Base-by-base conservation (phyloP, 2,797 vertebrate genomes). In the Gymnodraco acuticeps region DNA sequence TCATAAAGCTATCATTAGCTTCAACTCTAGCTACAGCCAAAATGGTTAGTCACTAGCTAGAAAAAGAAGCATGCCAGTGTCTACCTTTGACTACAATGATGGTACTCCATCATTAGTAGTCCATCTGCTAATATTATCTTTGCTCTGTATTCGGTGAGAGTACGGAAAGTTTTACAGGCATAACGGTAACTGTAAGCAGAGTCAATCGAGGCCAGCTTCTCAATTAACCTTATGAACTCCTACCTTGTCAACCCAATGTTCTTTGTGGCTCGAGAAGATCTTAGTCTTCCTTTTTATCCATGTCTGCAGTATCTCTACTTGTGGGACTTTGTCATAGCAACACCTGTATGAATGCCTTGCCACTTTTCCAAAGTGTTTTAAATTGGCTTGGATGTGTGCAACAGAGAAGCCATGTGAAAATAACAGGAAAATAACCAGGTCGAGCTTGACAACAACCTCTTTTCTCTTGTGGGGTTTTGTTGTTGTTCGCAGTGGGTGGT, bases 401-500 rank as follows among this genome's bases (percentile, higher is more conserved):
- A 62, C 27, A 38, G 54, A 66, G 66, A 50, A 59, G 16, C 41
- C 46, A 73, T 65, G 20, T 20, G n/a, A 65, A 73, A 81, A 82
- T 12, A 75, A 65, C 60, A 45, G 51, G 27, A 73, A 77, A 78
- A 63, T 56, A 61, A 73, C 58, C 73, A 33, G 46, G 70, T 77
- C 64, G 70, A 15, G 72, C 31, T 75, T 60, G 42, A 81, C 61
- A 59, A 78, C 33, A 70, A 7, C 0, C 15, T 70, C 61, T 52
- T 45, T n/a, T 72, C 50, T 69, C 20, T 47, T 43, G 31, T 63
- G 50, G 55, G 77, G 41, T 77, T 64, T 27, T 50, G 16, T 64
- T 85, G 75, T 64, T 64, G 67, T 65, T 73, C 75, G 74, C 31
- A 45, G 72, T 84, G 87, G 80, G 81, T 80, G 87, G 84, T 61